Base-by-base conservation (phyloP, 2,888 invertebrate species). In the Stenodera caucasica region DNA sequence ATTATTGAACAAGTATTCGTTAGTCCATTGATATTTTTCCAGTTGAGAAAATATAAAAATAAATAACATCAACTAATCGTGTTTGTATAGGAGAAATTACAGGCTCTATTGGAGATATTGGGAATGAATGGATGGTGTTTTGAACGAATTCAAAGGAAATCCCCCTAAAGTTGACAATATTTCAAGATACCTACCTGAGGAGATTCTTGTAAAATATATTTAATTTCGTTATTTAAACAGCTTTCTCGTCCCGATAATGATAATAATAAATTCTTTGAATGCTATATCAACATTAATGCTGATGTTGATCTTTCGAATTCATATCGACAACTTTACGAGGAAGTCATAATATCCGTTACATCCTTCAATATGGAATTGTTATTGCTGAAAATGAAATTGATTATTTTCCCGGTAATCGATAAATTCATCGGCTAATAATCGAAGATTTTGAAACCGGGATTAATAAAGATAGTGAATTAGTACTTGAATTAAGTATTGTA, bases 181-280 rank as follows among this genome's bases (percentile, higher is more conserved):
- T 18, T 11, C 15, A 18, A 9, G 40, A 40, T 18, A 18, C 9
- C 29, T 51, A 51, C 52, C 52, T 52, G 52, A 32, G 30, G 4
- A 6, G 4, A 52, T 52, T 52, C 52, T 2, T 5, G 12, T 52
- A 52, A 32, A 32, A 21, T 52, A 32, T 52, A 52, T 32, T 52
- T 52, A 32, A 52, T 52, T 52, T 18, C 52, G 18, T 52, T 30
- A 18, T 52, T 52, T 52, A 23, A 52, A 52, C 52, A 52, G 52
- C 52, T 52, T 52, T 52, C 52, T 21, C 52, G 21, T 18, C 9
- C 30, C 30, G 52, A 52, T 52, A 30, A 52, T 51, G 32, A 32
- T 18, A 52, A 52, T 52, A 52, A 52, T 52, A 52, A 23, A 52
- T 29, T 52, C 52, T 52, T 52, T 52, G 29, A 32, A 14, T 40